Evolutionary conservation across 2,113 vertebrate species (phyloP).

Genomic region (Platichthys flesus): DNA sequence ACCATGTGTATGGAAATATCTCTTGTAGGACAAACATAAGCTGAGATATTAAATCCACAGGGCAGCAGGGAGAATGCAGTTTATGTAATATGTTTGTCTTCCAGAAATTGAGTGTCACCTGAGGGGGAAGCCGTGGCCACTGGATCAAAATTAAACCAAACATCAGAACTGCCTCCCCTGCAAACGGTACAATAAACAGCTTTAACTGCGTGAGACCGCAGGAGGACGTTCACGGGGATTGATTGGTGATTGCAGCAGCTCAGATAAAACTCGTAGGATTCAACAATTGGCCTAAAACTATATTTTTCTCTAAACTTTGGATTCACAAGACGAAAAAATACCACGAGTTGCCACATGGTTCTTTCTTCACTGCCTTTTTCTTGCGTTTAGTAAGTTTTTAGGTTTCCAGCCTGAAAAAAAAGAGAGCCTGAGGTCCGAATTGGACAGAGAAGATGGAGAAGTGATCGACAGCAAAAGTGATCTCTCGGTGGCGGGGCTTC

Average conservation of each 20-base stretch:
- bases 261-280: constrained; percentile 1
- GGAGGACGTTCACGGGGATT: neutral
- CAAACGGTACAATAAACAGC: neutral
- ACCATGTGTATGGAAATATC: constrained; percentile 13
- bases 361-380: too few species aligned
- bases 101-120: neutral
- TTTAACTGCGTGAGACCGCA: neutral
- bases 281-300: neutral
- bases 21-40: constrained; percentile 30
- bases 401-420: neutral
- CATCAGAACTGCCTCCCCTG: neutral
- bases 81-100: constrained; percentile 4
- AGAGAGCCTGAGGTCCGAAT: neutral
- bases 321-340: too few species aligned
- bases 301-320: too few species aligned
- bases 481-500: neutral
- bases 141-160: constrained; percentile 12
- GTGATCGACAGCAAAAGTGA: neutral
- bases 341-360: too few species aligned
- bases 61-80: neutral
- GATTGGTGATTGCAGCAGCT: neutral
- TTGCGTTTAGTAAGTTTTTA: too few species aligned
- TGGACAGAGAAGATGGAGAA: neutral
- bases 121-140: neutral
- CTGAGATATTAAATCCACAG: neutral